Evolutionary conservation across 2,113 vertebrate species (phyloP).

Genomic region (Vicugna pacos): DNA sequence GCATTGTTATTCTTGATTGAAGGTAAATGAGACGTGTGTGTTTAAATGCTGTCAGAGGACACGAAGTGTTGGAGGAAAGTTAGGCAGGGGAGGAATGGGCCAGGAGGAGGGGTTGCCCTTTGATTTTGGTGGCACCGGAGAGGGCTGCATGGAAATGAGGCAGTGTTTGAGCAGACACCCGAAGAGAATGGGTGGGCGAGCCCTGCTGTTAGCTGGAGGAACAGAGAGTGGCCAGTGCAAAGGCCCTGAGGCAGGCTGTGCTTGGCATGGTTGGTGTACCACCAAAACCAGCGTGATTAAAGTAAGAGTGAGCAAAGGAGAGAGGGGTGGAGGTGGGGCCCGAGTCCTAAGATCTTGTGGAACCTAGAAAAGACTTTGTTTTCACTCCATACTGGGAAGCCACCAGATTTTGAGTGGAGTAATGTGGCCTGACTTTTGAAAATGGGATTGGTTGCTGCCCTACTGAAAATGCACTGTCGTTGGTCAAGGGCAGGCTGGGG

Average conservation of each 20-base stretch:
- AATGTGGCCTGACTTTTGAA: background rate
- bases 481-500: background rate
- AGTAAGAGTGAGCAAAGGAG: background rate
- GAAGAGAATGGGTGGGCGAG: accelerated
- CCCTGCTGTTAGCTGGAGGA: background rate
- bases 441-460: background rate
- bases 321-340: background rate
- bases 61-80: background rate
- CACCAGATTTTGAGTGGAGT: background rate
- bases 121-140: background rate
- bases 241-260: background rate
- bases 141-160: background rate
- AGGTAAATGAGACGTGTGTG: background rate
- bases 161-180: background rate
- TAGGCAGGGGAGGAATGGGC: background rate
- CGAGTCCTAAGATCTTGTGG: no score
- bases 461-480: background rate
- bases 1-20: no score
- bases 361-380: background rate
- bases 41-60: background rate
- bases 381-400: background rate
- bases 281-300: background rate
- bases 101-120: background rate
- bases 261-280: no score
- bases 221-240: background rate